Evolutionary conservation across 23 tunicate species (phyloP).

Genomic region (Diplosoma virens): DNA sequence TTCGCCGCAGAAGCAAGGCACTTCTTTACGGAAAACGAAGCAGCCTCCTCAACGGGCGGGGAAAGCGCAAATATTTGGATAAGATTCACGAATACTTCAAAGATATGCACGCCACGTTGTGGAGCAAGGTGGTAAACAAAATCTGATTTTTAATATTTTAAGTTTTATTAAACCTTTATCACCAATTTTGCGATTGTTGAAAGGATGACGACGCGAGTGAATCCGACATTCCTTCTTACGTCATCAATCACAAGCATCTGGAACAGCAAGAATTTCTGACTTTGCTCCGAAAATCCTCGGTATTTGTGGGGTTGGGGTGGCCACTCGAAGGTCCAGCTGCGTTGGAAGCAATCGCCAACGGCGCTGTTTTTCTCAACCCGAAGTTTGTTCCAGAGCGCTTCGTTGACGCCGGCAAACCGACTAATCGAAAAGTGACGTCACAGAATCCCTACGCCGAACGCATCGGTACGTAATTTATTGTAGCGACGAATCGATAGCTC

Average conservation of each 20-base stretch:
- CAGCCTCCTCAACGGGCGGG: slow-evolving; percentile 14
- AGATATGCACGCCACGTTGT: slow-evolving; percentile 84
- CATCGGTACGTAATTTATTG: slow-evolving; percentile 49
- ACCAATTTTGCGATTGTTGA: not conserved
- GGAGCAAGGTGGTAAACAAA: slow-evolving; percentile 24
- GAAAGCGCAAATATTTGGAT: slow-evolving; percentile 38
- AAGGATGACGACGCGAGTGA: not conserved
- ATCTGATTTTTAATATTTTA: too few relatives aligned
- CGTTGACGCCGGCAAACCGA: slow-evolving; percentile 58
- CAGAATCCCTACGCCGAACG: slow-evolving; percentile 87
- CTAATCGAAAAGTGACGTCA: slow-evolving; percentile 63
- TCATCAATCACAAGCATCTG: slow-evolving; percentile 82
- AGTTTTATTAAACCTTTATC: not conserved
- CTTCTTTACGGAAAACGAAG: slow-evolving; percentile 82
- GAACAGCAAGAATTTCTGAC: slow-evolving; percentile 42
- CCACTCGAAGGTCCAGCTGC: slow-evolving; percentile 99
- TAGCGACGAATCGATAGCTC: not conserved
- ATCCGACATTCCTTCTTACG: slow-evolving; percentile 36
- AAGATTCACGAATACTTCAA: slow-evolving; percentile 30
- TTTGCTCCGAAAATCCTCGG: slow-evolving; percentile 38
- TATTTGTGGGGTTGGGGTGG: slow-evolving; percentile 77
- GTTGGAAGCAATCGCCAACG: slow-evolving; percentile 87
- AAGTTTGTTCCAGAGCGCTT: slow-evolving; percentile 47
- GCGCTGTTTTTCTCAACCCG: slow-evolving; percentile 84
- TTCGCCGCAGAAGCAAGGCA: slow-evolving; percentile 29